phyloP scores from a whole-genome alignment of 2,113 vertebrate genomes.

The Pomatostomus ruficeps region DNA sequence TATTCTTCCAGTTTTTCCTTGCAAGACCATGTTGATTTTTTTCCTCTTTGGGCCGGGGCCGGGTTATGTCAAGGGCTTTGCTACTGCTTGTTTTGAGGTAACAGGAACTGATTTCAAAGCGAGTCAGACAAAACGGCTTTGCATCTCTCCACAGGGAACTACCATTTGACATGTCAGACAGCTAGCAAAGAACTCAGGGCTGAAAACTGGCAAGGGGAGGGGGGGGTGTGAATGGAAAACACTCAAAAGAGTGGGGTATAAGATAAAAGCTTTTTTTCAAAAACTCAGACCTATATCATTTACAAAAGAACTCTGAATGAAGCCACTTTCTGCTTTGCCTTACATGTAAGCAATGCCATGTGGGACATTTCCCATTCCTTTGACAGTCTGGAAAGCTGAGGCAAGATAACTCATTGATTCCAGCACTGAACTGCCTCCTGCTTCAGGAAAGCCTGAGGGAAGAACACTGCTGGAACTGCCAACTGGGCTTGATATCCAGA shows the following conservation, averaged over 20 bases:
- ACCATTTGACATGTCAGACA: neutral
- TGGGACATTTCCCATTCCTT: neutral
- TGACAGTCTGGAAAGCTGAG: neutral
- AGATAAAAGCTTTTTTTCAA: neutral
- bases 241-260: neutral
- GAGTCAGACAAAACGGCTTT: neutral
- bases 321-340: neutral
- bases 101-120: neutral
- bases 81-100: neutral
- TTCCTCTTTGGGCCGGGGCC: neutral
- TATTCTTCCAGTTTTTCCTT: neutral
- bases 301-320: neutral
- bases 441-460: neutral
- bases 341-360: neutral
- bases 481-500: neutral
- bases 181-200: neutral
- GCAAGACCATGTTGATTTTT: neutral
- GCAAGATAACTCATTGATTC: neutral
- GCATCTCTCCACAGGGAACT: neutral
- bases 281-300: neutral
- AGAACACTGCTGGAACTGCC: neutral
- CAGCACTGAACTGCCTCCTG: neutral
- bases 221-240: neutral
- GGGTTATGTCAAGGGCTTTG: neutral
- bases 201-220: neutral